Base-by-base conservation (phyloP, 2,113 vertebrate genomes). In the Clarias batrachus region DNA sequence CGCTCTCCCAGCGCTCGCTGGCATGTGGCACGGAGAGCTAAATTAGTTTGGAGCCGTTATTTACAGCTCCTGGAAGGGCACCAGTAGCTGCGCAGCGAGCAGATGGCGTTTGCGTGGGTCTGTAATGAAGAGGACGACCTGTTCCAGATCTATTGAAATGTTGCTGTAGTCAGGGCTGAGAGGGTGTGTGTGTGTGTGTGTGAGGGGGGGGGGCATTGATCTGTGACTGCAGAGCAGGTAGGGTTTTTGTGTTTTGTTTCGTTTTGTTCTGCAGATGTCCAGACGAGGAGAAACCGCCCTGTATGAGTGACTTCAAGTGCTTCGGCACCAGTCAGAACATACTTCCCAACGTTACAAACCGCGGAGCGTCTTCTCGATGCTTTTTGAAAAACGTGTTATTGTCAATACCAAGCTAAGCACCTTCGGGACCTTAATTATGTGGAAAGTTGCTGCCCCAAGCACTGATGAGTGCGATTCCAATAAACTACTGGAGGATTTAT, bases 41-140 rank as follows among this genome's bases (percentile, higher is more conserved):
- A 88, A 90, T 89, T 86, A 87, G 90, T 90, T 90, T 90, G 83
- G 87, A 41, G 85, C 23, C 52, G 74, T 90, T 91, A 86, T 90
- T 91, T 88, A 88, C 87, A 74, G 83, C 89, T 84, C 71, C 81
- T 84, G 78, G 80, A 88, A 87, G 86, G 65, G 70, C 85, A 87
- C 70, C 89, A 81, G 84, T 78, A 89, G 88, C 88, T 81, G 82
- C 59, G 41, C 77, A 56, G 80, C 11, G 79, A 59, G 84, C 79
- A 63, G 63, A 54, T 54, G 80, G 88, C 81, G 81, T 86, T 85
- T 86, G 62, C 80, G 80, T 82, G 83, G 63, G 85, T 68, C 81
- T 85, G 84, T 83, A 88, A 87, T 82, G 62, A 90, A 87, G 86
- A 87, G 84, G 77, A 84, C 89, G 80, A 79, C 79, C 82, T 89